Evolutionary conservation across 1,140 invertebrate species (phyloP).

Genomic region (Nylanderia fulva): DNA sequence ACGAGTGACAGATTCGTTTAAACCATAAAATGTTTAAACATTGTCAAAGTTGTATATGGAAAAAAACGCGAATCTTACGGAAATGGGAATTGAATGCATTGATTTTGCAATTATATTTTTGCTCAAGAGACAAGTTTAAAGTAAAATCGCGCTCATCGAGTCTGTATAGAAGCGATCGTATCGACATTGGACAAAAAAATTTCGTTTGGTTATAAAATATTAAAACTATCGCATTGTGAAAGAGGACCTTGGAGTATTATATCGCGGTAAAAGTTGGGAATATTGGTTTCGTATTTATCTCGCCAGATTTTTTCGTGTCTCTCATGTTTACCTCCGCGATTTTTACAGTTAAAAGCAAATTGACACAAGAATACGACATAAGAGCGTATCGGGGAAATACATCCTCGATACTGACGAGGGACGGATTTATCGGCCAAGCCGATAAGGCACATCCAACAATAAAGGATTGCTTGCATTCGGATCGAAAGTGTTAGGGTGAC

Average conservation of each 20-base stretch:
- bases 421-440: constrained; percentile 53
- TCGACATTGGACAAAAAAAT: neutral
- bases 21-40: neutral
- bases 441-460: constrained; percentile 52
- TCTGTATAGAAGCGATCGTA: neutral
- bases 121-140: neutral
- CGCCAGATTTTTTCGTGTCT: neutral
- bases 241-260: constrained; percentile 34
- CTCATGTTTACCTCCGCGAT: constrained; percentile 4
- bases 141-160: neutral
- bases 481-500: constrained; percentile 52
- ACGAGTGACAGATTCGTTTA: neutral
- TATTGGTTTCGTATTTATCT: constrained; percentile 25
- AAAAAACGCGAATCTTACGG: neutral
- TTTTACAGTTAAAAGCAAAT: constrained; percentile 45
- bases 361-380: constrained; percentile 47
- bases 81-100: neutral
- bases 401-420: constrained; percentile 29
- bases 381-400: constrained; percentile 36
- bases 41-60: neutral
- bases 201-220: constrained; percentile 17
- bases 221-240: constrained; percentile 10
- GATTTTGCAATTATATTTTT: neutral
- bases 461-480: constrained; percentile 54
- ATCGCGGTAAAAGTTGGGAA: constrained; percentile 30